phyloP scores from a whole-genome alignment of 2,888 invertebrate genomes.

The Pseudococcus viburni region DNA sequence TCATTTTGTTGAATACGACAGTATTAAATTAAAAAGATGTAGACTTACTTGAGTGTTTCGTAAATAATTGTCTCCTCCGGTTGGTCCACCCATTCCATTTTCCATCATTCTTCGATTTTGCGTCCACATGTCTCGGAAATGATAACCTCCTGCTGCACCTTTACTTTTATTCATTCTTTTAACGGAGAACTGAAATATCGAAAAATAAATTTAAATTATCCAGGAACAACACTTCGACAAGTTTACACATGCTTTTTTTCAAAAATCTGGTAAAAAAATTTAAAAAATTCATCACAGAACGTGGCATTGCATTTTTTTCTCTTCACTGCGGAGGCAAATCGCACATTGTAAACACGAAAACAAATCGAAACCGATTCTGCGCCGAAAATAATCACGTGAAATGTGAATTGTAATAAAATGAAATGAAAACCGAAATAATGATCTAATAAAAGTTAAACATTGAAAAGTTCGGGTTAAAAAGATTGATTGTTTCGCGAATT shows the following conservation, averaged over 20 bases:
- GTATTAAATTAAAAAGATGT: neutral
- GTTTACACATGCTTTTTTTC: neutral
- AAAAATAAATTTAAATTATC: too few species aligned
- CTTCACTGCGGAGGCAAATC: neutral
- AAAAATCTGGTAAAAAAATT: too few species aligned
- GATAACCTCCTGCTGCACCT: too few species aligned
- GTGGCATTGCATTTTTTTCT: neutral
- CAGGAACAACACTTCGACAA: neutral
- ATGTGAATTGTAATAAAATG: neutral
- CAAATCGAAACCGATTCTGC: neutral
- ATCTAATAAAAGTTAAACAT: neutral
- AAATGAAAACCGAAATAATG: neutral
- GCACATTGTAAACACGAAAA: neutral
- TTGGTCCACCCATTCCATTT: neutral
- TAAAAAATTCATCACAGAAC: neutral
- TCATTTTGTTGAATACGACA: neutral
- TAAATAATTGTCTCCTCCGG: neutral
- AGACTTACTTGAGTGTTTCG: neutral
- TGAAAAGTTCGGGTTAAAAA: neutral
- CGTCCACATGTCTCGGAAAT: neutral
- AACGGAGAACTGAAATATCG: neutral
- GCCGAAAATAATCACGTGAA: neutral
- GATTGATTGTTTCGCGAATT: neutral
- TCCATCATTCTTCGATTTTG: neutral
- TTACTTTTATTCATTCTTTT: too few species aligned